These are phyloP conservation scores for Gopherus evgoodei DNA, from an alignment of 2,113 vertebrate species.

Conservation along the genomic window DNA sequence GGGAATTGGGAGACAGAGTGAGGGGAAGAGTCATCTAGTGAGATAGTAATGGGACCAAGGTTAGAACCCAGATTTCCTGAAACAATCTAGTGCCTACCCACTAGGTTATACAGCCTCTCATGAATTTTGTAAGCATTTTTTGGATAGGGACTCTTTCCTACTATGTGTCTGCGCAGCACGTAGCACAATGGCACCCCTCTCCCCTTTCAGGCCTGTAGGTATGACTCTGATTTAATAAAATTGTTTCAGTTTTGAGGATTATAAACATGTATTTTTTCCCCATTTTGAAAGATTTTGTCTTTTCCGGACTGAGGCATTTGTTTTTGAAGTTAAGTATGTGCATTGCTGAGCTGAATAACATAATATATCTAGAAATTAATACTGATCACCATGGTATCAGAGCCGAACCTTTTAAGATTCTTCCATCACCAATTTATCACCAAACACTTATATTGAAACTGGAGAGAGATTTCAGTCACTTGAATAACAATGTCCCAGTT, in stretches of 20 bases:
- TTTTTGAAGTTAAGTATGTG: too few relatives aligned
- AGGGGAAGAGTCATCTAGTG: not conserved
- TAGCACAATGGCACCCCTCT: not conserved
- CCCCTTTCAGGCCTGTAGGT: not conserved
- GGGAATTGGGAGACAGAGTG: not conserved
- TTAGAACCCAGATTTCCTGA: not conserved
- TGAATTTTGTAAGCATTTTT: not conserved
- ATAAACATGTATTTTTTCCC: not conserved
- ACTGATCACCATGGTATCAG: not conserved
- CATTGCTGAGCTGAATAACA: not conserved
- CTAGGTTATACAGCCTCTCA: not conserved
- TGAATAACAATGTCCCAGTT: conserved; percentile 13
- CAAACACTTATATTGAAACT: not conserved
- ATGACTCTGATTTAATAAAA: not conserved
- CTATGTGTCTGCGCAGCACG: not conserved
- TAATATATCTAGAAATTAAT: not conserved
- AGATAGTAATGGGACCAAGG: not conserved
- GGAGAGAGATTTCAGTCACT: not conserved
- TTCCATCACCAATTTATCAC: not conserved
- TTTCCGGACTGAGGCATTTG: not conserved
- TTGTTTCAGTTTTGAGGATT: not conserved
- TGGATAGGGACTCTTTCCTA: not conserved
- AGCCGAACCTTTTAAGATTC: not conserved
- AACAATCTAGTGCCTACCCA: not conserved
- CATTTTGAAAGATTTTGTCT: not conserved